phyloP scores from a whole-genome alignment of 30 jellyfish, hydroid and myxozoan genomes.

The Catostylus mosaicus region DNA sequence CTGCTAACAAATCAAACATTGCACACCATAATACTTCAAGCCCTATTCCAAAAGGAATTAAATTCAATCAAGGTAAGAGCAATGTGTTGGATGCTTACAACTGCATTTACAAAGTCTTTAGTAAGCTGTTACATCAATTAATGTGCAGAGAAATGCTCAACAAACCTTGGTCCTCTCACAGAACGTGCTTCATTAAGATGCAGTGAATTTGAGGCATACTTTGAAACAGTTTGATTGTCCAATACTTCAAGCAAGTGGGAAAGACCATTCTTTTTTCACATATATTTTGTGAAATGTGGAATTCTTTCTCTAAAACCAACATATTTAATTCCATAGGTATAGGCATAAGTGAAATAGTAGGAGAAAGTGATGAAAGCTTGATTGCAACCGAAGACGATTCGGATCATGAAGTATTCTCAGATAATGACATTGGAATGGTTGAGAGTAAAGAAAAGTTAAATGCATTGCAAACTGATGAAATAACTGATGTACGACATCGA shows the following conservation, averaged over 20 bases:
- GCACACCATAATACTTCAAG: constrained; percentile 33
- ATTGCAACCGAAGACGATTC: too few relatives aligned
- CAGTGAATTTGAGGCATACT: too few relatives aligned
- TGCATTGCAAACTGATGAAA: neutral
- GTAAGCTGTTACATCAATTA: too few relatives aligned
- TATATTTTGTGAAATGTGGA: neutral
- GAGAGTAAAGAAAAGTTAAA: neutral
- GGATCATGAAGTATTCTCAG: neutral
- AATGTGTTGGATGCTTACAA: too few relatives aligned
- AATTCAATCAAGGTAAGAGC: neutral
- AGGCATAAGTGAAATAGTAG: neutral
- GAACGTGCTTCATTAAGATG: too few relatives aligned
- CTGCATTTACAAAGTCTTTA: too few relatives aligned
- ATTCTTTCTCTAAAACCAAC: neutral
- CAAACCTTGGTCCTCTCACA: too few relatives aligned
- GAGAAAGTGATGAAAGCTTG: neutral
- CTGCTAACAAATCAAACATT: constrained; percentile 13
- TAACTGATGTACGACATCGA: neutral
- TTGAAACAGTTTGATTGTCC: too few relatives aligned
- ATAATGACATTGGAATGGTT: neutral
- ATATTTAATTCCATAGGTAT: neutral
- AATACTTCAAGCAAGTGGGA: too few relatives aligned
- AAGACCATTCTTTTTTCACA: neutral
- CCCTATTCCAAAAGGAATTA: constrained; percentile 16
- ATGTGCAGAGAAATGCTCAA: too few relatives aligned